These are phyloP conservation scores for Stenurella melanura DNA, from an alignment of 2,888 invertebrate species.

Conservation along the genomic window DNA sequence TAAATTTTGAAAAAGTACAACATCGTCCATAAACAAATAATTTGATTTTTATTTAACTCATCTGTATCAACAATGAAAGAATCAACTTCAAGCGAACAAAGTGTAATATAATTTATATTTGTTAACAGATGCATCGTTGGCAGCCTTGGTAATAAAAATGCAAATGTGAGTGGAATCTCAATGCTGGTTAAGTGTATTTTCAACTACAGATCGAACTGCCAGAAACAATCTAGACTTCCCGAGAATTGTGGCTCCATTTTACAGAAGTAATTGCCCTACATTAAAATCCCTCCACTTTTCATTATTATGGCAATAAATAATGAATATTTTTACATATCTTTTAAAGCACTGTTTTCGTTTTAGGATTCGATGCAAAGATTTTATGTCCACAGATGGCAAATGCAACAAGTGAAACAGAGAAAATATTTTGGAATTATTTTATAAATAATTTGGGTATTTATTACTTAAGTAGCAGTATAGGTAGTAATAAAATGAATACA, in stretches of 20 bases:
- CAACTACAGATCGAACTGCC: constrained; percentile 3
- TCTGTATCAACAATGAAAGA: constrained; percentile 17
- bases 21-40: background rate
- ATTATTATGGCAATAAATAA: background rate
- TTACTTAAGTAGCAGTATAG: too few relatives aligned
- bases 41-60: constrained; percentile 23
- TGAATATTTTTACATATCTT: background rate
- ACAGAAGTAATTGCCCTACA: background rate
- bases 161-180: constrained; percentile 36
- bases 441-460: too few relatives aligned
- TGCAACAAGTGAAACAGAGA: too few relatives aligned
- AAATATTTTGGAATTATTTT: too few relatives aligned
- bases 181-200: background rate
- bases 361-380: too few relatives aligned
- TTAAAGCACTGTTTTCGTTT: background rate
- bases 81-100: constrained; percentile 22
- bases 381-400: too few relatives aligned
- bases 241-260: background rate
- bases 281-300: background rate
- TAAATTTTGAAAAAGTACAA: too few relatives aligned
- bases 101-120: constrained; percentile 31
- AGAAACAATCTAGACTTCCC: background rate
- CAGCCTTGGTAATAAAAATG: constrained; percentile 44
- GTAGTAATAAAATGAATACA: too few relatives aligned
- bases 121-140: constrained; percentile 27